Evolutionary conservation across 1,140 invertebrate genomes (phyloP), one percentile per base, ranked within the genome.

Genomic region (Eumaeus atala): DNA sequence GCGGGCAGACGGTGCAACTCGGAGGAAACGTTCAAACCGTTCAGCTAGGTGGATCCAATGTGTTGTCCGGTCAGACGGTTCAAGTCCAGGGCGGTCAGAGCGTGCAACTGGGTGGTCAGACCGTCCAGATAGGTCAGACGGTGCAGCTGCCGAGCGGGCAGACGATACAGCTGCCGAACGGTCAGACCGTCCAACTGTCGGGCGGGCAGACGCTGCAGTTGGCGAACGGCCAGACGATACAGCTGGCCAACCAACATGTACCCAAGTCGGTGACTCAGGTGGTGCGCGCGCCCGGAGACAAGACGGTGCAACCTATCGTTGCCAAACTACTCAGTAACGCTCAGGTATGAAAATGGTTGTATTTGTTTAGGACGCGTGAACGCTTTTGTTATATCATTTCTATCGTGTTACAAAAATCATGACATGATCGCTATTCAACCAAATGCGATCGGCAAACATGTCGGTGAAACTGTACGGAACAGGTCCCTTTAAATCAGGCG

Each of bases 311-410:
- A 38, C 83, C 81, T 3, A 83, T 86, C 14, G 72, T 84, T 17
- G 83, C 83, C 2, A 86, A 86, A 57, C 60, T 86, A 38, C 61
- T 86, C 9, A 86, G 79, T 11, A 84, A 80, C 68, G 77, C 83
- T 38, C 83, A 86, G 70, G 83, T 84, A 57, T 71, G 58, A 59
- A 16, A n/a, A n/a, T n/a, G n/a, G n/a, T n/a, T n/a, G n/a, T n/a
- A n/a, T n/a, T n/a, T n/a, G n/a, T n/a, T n/a, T n/a, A n/a, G n/a
- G n/a, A n/a, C n/a, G n/a, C n/a, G n/a, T n/a, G n/a, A n/a, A n/a
- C n/a, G n/a, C n/a, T n/a, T n/a, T n/a, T n/a, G n/a, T n/a, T n/a
- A n/a, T n/a, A n/a, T n/a, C n/a, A n/a, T n/a, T n/a, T n/a, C n/a
- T n/a, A n/a, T n/a, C n/a, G n/a, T n/a, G n/a, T n/a, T n/a, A n/a